These are phyloP conservation scores for Leptinotarsa defecta DNA, from an alignment of 1,140 invertebrate species.

Conservation along the genomic window DNA sequence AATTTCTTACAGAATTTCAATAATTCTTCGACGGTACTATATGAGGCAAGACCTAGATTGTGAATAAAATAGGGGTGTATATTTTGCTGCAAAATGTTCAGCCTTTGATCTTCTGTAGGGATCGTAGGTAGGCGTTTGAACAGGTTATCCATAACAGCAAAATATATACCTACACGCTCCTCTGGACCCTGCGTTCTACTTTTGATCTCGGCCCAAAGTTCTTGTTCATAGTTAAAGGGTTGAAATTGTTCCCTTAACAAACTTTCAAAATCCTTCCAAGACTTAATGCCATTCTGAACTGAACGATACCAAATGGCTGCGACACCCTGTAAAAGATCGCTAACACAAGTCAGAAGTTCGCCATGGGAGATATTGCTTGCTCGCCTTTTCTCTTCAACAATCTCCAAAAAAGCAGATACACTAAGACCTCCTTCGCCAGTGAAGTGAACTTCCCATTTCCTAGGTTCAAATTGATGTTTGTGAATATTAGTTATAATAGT, in stretches of 20 bases:
- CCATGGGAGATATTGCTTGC: not conserved
- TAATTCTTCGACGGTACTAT: conserved; percentile 18
- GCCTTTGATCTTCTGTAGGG: not conserved
- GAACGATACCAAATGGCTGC: not conserved
- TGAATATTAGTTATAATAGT: not conserved
- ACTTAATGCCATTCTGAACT: not conserved
- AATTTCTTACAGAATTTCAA: conserved; percentile 17
- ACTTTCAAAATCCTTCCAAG: not conserved
- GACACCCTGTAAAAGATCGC: not conserved
- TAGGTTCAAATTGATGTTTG: not conserved
- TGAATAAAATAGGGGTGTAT: conserved; percentile 24
- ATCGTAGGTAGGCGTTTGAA: not conserved
- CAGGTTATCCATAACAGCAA: not conserved
- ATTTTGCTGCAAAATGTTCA: not conserved
- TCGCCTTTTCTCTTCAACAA: not conserved
- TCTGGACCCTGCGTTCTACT: not conserved
- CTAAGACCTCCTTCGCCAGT: not conserved
- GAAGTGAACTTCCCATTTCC: not conserved
- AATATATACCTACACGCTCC: conserved; percentile 1
- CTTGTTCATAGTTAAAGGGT: not conserved
- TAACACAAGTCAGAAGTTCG: not conserved
- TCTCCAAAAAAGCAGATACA: not conserved
- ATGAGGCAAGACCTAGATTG: not conserved
- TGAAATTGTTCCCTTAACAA: not conserved
- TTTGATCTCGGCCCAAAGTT: not conserved